Percentiles rank a stretch among this genome's conserved stretches.
These are phyloP conservation scores for Prunella strophiata DNA, from an alignment of 2,797 vertebrate genomes.

Conservation along the genomic window DNA sequence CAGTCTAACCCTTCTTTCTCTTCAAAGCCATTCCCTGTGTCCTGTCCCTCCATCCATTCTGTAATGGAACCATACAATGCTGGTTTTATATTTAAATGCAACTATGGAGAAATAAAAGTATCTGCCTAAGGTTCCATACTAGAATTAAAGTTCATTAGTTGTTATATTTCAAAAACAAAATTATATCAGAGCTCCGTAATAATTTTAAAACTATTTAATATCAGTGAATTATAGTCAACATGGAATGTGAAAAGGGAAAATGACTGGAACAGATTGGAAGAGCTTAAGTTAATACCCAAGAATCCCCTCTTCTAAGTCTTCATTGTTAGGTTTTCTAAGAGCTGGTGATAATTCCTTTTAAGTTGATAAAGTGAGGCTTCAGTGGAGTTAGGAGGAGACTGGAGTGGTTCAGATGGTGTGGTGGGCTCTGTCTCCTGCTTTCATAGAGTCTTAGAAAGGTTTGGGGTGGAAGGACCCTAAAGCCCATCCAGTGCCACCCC, in stretches of 20 bases:
- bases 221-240: background rate
- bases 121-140: accelerated
- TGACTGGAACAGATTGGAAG: background rate
- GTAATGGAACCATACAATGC: background rate
- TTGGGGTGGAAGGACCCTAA: background rate
- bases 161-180: background rate
- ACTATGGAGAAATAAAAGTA: background rate
- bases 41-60: background rate
- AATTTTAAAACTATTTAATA: background rate
- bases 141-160: background rate
- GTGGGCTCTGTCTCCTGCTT: background rate
- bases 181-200: background rate
- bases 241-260: background rate
- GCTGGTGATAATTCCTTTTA: background rate
- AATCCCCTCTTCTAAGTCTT: background rate
- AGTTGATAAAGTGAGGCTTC: background rate
- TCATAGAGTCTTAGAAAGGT: accelerated
- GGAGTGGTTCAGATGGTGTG: background rate
- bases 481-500: accelerated
- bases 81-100: background rate
- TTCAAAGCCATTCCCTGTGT: background rate
- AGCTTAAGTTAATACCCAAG: background rate
- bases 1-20: background rate
- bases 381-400: background rate
- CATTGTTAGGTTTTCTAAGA: background rate